These are phyloP conservation scores for Lasioglossum calceatum DNA, from an alignment of 2,888 invertebrate species.

Conservation along the genomic window DNA sequence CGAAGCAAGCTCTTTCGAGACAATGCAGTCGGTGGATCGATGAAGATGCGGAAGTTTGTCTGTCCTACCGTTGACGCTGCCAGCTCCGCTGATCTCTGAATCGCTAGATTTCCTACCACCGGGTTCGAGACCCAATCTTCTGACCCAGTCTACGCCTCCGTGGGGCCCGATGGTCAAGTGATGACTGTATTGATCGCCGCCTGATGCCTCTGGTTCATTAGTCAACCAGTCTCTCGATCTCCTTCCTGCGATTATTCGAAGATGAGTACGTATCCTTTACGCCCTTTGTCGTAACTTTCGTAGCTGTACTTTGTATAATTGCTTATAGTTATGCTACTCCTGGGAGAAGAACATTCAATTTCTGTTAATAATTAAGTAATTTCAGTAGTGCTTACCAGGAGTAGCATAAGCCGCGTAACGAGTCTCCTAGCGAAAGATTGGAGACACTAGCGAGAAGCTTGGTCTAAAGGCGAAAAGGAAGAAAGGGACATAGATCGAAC, in stretches of 20 bases:
- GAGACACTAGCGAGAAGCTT: background rate
- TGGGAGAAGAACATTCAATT: background rate
- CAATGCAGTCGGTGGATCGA: slow-evolving; percentile 93
- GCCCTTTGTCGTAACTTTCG: background rate
- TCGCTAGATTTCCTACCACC: slow-evolving; percentile 84
- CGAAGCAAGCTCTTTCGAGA: slow-evolving; percentile 87
- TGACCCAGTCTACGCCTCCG: slow-evolving; percentile 89
- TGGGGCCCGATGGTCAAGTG: slow-evolving; percentile 88
- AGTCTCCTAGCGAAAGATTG: background rate
- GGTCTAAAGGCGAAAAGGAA: slow-evolving; percentile 19
- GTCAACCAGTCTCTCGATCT: slow-evolving; percentile 81
- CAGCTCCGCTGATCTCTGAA: slow-evolving; percentile 81
- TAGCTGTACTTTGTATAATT: background rate
- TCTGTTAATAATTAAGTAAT: too few species aligned
- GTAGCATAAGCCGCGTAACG: background rate
- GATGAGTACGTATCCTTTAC: background rate
- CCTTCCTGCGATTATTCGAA: slow-evolving; percentile 70
- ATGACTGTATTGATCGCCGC: slow-evolving; percentile 83
- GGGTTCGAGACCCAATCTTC: slow-evolving; percentile 85
- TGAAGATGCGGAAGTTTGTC: slow-evolving; percentile 87
- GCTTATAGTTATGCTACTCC: background rate
- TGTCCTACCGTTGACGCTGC: slow-evolving; percentile 81
- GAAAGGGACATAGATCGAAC: slow-evolving; percentile 65
- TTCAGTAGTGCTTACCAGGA: background rate
- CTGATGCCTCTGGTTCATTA: slow-evolving; percentile 78